phyloP scores from a whole-genome alignment of 2,113 vertebrate genomes.

The Ceuthmochares aereus region DNA sequence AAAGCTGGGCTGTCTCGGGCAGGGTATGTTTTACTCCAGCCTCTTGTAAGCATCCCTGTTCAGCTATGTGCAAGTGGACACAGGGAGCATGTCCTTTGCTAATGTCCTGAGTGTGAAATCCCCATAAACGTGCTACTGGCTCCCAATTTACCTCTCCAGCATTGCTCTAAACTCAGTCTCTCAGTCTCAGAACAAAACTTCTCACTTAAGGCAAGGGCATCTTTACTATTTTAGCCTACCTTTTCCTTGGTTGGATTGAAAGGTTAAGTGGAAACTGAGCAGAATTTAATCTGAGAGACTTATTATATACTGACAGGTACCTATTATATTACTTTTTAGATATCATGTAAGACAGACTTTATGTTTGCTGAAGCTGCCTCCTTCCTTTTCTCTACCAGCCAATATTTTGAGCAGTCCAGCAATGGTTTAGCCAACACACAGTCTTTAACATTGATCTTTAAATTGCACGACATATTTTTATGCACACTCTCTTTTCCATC shows the following conservation, averaged over 20 bases:
- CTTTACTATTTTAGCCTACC: not conserved
- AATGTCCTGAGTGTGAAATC: not conserved
- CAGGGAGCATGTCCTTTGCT: not conserved
- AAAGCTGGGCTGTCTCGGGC: not conserved
- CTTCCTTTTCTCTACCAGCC: not conserved
- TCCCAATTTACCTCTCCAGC: not conserved
- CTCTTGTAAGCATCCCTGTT: not conserved
- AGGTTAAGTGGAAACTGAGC: not conserved
- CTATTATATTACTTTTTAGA: not conserved
- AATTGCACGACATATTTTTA: slow-evolving; percentile 10
- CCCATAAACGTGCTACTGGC: not conserved
- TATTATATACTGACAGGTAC: not conserved
- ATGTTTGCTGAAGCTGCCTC: not conserved
- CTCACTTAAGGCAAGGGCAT: not conserved
- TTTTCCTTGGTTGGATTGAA: not conserved
- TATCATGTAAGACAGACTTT: not conserved
- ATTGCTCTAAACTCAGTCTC: not conserved
- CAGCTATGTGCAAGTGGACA: not conserved
- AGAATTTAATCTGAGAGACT: not conserved
- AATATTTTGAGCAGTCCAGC: slow-evolving; percentile 1
- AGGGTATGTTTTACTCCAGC: not conserved
- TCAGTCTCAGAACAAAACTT: not conserved
- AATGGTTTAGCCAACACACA: not conserved
- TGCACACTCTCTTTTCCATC: slow-evolving; percentile 8
- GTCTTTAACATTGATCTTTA: not conserved